A percentile compares a stretch with the other conserved stretches of the same genome.
Evolutionary conservation across 2,888 invertebrate genomes (phyloP).

Genomic region (Bembecia ichneumoniformis): DNA sequence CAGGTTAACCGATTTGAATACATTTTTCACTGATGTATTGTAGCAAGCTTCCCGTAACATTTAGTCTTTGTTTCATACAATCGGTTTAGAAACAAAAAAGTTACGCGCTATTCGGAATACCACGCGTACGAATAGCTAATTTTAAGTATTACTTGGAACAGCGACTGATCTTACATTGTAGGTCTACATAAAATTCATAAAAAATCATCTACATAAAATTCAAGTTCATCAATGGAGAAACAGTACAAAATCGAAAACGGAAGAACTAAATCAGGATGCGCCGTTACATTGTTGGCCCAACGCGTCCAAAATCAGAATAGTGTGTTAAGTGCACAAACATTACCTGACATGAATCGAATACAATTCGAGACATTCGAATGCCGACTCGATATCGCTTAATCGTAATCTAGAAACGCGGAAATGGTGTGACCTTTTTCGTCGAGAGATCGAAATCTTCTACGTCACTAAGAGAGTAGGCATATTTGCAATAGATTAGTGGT

Average conservation of each 20-base stretch:
- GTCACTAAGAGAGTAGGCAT: neutral
- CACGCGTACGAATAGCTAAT: too few species aligned
- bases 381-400: neutral
- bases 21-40: too few species aligned
- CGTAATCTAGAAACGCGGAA: neutral
- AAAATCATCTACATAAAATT: neutral
- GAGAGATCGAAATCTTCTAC: neutral
- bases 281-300: constrained; percentile 37
- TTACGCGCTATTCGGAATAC: too few species aligned
- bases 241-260: constrained; percentile 15
- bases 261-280: constrained; percentile 32
- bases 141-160: too few species aligned
- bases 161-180: too few species aligned
- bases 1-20: too few species aligned
- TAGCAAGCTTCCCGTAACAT: too few species aligned
- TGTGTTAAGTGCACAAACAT: constrained; percentile 37
- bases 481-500: neutral
- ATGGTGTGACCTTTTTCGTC: neutral
- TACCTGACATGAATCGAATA: constrained; percentile 40
- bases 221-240: neutral
- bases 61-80: too few species aligned
- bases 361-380: constrained; percentile 5
- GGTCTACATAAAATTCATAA: neutral
- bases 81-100: too few species aligned
- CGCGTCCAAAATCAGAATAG: constrained; percentile 30